Base-by-base conservation (phyloP, 2,113 vertebrate species). In the Marmota monax region DNA sequence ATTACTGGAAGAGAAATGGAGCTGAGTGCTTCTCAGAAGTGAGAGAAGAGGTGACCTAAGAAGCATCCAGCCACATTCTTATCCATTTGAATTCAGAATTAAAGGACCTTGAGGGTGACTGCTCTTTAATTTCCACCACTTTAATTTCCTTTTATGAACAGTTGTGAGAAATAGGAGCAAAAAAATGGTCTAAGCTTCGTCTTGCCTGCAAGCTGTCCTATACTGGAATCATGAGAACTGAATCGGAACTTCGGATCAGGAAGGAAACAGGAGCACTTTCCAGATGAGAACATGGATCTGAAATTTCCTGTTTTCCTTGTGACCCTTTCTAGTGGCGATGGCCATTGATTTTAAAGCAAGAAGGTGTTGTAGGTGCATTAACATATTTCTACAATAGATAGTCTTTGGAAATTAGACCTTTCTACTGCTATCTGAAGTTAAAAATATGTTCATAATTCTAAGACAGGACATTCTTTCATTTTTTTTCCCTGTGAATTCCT, bases 81-180 rank as follows among this genome's bases (percentile, higher is more conserved):
- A n/a, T n/a, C 42, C 16, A 73, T n/a, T 61, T 37, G 82, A 67
- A 39, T 90, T 61, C 63, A 72, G 14, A 53, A 74, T 51, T 45
- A 93, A 0, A 3, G 10, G 11, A 88, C 63, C 56, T 27, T 56
- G 37, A 70, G 12, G 78, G 78, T 10, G 83, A 87, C 8, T 39
- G 27, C 22, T 61, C 27, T 63, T 90, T 58, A 45, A 45, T 45
- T 51, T 32, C 42, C 72, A 89, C 53, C 85, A 88, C 93, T 90
- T 90, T 82, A 74, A 96, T 70, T 90, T 32, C 48, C 48, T 90
- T 86, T 93, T 84, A 39, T 13, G 45, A 77, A 56, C 65, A n/a
- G n/a, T 82, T 32, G 29, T 93, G 3, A 7, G 69, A 91, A 92
- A 12, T 79, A 3, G 39, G 16, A 79, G 37, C 9, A 63, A 76